Evolutionary conservation across 2,113 vertebrate genomes (phyloP).

Genomic region (Chloebia gouldiae): DNA sequence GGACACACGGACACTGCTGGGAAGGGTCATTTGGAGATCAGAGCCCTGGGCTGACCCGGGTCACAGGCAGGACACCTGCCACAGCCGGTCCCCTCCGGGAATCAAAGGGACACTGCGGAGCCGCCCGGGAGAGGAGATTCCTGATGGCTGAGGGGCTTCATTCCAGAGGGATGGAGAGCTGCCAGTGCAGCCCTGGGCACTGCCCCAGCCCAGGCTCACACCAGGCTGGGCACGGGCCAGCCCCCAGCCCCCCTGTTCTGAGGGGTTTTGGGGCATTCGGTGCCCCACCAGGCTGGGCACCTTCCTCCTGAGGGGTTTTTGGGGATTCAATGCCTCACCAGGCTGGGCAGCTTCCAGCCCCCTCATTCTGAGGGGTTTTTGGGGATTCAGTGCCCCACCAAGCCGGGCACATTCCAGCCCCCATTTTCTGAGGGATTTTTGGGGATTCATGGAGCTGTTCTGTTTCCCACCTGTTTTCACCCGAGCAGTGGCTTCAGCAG

Average conservation of each 20-base stretch:
- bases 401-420: rapidly evolving
- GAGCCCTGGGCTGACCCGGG: constrained; percentile 36
- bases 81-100: not conserved
- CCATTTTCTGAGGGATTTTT: not conserved
- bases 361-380: not conserved
- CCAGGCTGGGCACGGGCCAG: not conserved
- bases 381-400: not conserved
- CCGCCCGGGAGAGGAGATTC: not conserved
- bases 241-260: rapidly evolving
- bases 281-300: not conserved
- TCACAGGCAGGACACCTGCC: constrained; percentile 67
- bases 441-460: not conserved
- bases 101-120: not conserved
- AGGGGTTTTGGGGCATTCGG: not conserved
- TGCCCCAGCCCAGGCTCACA: rapidly evolving
- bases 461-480: not conserved
- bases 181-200: not conserved
- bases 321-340: not conserved
- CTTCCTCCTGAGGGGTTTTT: not conserved
- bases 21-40: constrained; percentile 58
- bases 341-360: rapidly evolving
- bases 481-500: not conserved
- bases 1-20: not conserved
- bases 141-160: not conserved
- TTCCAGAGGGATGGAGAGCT: not conserved